These are phyloP conservation scores for Megalurothrips usitatus DNA, from an alignment of 2,888 invertebrate genomes.

Conservation along the genomic window DNA sequence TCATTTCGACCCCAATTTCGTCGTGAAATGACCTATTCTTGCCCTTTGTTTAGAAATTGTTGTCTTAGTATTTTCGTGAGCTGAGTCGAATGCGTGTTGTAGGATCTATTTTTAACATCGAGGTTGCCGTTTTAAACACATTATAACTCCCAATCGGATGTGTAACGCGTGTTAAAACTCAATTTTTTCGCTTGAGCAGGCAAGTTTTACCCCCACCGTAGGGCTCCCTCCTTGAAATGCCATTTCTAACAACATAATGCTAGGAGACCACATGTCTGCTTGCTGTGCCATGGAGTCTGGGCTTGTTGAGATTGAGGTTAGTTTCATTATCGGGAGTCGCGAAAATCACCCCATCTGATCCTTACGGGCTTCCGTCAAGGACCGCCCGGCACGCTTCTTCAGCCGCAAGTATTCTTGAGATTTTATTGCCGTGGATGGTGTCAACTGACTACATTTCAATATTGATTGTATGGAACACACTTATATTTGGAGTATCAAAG, in stretches of 20 bases:
- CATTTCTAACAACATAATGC: neutral
- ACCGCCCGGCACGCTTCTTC: neutral
- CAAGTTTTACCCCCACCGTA: no score
- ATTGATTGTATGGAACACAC: no score
- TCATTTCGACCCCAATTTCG: no score
- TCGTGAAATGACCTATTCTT: neutral
- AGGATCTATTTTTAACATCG: slow-evolving; percentile 23
- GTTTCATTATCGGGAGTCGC: slow-evolving; percentile 16
- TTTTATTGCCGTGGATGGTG: no score
- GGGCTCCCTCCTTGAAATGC: no score
- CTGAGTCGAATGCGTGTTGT: slow-evolving; percentile 4
- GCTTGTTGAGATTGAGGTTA: slow-evolving; percentile 19
- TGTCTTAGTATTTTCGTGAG: neutral
- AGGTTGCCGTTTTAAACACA: neutral
- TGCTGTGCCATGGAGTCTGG: neutral
- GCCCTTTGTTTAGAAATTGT: neutral
- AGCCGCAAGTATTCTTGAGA: neutral
- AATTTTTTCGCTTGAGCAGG: no score
- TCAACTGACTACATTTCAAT: no score
- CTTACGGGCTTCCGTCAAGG: neutral
- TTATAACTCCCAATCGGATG: neutral
- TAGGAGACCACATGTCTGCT: slow-evolving; percentile 17
- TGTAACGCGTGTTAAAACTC: neutral
- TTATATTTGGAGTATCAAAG: neutral
- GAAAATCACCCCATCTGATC: slow-evolving; percentile 11